phyloP scores from a whole-genome alignment of 1,140 invertebrate species.

The Atta texana region DNA sequence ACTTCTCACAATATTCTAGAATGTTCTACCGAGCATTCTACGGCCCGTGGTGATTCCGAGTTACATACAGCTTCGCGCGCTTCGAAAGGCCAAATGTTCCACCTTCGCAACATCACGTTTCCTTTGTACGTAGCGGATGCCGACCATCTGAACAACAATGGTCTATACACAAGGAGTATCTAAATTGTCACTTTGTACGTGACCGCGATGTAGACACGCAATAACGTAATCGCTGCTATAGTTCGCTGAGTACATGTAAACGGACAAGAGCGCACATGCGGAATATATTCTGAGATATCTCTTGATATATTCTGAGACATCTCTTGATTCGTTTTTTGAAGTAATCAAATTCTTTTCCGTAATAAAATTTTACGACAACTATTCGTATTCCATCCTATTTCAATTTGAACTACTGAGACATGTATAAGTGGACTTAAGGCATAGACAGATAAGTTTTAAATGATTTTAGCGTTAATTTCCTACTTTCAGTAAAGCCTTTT shows the following conservation, averaged over 20 bases:
- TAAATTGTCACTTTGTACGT: constrained; percentile 54
- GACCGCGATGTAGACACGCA: constrained; percentile 44
- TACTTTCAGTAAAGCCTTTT: not conserved
- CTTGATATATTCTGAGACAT: too few relatives aligned
- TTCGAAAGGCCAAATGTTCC: not conserved
- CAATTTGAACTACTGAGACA: not conserved
- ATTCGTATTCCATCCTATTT: not conserved
- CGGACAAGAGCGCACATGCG: not conserved
- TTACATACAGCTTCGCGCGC: constrained; percentile 10
- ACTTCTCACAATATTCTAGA: constrained; percentile 37
- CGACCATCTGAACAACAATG: constrained; percentile 52
- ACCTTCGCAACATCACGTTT: constrained; percentile 42
- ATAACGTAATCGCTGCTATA: constrained; percentile 20
- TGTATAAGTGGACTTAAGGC: not conserved
- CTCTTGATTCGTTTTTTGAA: not conserved
- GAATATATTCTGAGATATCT: not conserved
- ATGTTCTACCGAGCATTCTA: constrained; percentile 2
- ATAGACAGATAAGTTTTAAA: not conserved
- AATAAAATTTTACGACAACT: not conserved
- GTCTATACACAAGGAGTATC: constrained; percentile 51
- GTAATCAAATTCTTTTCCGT: not conserved
- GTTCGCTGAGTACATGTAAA: not conserved
- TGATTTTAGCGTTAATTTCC: not conserved
- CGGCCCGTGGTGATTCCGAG: constrained; percentile 63
- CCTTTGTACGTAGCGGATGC: constrained; percentile 32